Evolutionary conservation across 2,888 invertebrate genomes (phyloP).

Genomic region (Sipha maydis): DNA sequence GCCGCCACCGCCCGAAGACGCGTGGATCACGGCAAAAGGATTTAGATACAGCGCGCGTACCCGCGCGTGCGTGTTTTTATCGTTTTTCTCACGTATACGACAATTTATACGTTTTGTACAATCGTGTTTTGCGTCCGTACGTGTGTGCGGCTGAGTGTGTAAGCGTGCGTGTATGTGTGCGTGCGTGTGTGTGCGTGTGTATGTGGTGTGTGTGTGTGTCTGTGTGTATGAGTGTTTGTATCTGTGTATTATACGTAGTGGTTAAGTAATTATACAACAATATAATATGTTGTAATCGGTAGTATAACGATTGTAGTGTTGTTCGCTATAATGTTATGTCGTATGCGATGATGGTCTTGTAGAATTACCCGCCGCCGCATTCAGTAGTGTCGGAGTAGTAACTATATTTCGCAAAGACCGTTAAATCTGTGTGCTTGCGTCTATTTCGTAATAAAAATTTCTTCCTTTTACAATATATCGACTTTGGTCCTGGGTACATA

Average conservation of each 20-base stretch:
- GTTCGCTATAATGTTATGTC: too few relatives aligned
- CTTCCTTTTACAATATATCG: too few relatives aligned
- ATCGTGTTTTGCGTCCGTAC: too few relatives aligned
- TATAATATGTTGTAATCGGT: background rate
- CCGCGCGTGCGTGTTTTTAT: background rate
- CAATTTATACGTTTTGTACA: too few relatives aligned
- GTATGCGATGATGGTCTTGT: conserved; percentile 3
- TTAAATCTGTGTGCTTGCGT: background rate
- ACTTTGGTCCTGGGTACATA: too few relatives aligned
- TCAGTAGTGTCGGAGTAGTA: conserved; percentile 39
- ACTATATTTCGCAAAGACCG: conserved; percentile 21
- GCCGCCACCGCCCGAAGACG: background rate
- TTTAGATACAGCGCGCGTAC: background rate
- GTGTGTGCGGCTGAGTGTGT: too few relatives aligned
- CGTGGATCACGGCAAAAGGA: background rate
- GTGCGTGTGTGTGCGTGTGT: too few relatives aligned
- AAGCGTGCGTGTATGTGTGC: too few relatives aligned
- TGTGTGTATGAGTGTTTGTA: background rate
- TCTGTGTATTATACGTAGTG: background rate
- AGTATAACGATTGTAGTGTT: too few relatives aligned
- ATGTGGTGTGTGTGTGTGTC: background rate
- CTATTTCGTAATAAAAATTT: background rate
- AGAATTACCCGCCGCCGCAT: conserved; percentile 36
- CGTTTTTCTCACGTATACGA: background rate
- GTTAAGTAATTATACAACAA: background rate